phyloP scores from a whole-genome alignment of 2,113 vertebrate species.

The Elephantulus edwardii region DNA sequence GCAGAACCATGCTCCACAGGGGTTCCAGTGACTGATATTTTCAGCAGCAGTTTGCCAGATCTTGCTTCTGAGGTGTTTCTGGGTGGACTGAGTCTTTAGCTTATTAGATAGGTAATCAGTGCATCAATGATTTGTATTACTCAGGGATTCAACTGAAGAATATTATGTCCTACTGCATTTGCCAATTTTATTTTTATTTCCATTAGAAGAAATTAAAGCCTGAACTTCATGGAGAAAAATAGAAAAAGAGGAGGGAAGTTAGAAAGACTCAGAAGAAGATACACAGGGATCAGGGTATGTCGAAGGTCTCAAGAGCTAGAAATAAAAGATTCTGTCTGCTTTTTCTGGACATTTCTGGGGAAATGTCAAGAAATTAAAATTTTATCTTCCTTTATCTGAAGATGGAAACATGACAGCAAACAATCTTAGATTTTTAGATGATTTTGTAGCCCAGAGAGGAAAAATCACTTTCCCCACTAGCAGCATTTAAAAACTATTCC shows the following conservation, averaged over 20 bases:
- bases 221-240: background rate
- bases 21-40: background rate
- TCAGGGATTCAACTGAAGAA: slow-evolving; percentile 1
- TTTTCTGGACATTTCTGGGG: too few relatives aligned
- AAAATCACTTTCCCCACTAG: background rate
- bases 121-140: background rate
- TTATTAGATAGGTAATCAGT: background rate
- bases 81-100: too few relatives aligned
- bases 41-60: background rate
- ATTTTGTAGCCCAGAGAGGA: background rate
- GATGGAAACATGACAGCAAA: background rate
- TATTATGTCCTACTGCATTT: background rate
- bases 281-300: background rate
- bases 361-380: too few relatives aligned
- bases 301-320: rapidly evolving
- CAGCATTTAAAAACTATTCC: background rate
- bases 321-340: too few relatives aligned
- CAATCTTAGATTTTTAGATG: background rate
- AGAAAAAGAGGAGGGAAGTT: background rate
- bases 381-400: background rate
- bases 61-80: background rate
- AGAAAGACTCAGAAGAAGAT: background rate
- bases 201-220: background rate
- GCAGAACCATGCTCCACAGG: background rate
- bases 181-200: background rate